Percentiles rank a stretch among this genome's conserved stretches.
Conservation (phyloP, 92 coral and sea anemone genomes). For the Isaurus tuberculatus region DNA sequence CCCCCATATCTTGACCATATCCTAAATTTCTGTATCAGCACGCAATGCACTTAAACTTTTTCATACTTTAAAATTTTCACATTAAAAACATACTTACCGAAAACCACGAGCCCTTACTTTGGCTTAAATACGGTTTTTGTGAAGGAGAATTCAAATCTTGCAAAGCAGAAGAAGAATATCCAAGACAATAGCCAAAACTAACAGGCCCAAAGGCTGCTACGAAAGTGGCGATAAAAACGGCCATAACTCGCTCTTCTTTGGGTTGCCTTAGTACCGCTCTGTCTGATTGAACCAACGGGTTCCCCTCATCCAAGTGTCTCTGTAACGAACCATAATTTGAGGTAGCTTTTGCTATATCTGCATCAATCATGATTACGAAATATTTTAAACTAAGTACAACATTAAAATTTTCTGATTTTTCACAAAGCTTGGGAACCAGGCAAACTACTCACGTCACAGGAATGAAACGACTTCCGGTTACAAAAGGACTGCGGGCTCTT, state of each 20-base stretch:
- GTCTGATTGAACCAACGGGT: conserved; percentile 37
- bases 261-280: conserved; percentile 1
- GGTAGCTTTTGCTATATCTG: conserved; percentile 45
- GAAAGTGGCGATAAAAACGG: conserved; percentile 73
- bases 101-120: conserved; percentile 77
- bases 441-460: background rate
- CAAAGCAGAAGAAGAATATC: conserved; percentile 84
- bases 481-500: too few species aligned
- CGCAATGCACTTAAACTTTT: too few species aligned
- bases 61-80: background rate
- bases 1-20: too few species aligned
- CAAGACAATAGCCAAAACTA: conserved; percentile 84
- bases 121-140: conserved; percentile 34
- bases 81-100: conserved; percentile 58
- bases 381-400: background rate
- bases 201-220: conserved; percentile 81
- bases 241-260: conserved; percentile 38
- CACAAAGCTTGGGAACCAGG: conserved; percentile 5
- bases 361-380: conserved; percentile 39
- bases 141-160: conserved; percentile 57
- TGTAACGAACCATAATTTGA: conserved; percentile 14
- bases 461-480: too few species aligned
- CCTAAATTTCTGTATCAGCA: too few species aligned
- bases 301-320: conserved; percentile 28
- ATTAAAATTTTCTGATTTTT: background rate